Percentiles rank a stretch among this genome's conserved stretches.
Evolutionary conservation across 2,113 vertebrate genomes (phyloP).

Genomic region (Apaloderma vittatum): DNA sequence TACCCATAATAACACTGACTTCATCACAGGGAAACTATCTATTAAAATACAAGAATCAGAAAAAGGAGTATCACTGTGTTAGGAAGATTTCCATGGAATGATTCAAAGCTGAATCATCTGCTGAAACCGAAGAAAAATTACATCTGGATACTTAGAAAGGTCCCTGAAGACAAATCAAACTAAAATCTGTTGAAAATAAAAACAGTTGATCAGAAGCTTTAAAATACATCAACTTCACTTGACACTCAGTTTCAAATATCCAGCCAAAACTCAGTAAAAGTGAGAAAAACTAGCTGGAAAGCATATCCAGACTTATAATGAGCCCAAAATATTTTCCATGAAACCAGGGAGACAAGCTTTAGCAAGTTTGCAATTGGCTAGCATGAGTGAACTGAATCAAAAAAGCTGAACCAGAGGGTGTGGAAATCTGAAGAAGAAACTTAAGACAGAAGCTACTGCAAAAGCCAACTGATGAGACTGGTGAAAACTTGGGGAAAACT

Average conservation of each 20-base stretch:
- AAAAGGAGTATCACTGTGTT: not conserved
- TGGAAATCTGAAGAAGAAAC: not conserved
- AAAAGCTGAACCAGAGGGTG: not conserved
- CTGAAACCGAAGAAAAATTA: conserved; percentile 6
- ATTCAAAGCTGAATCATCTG: conserved; percentile 14
- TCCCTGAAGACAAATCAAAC: conserved; percentile 28
- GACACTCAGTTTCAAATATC: not conserved
- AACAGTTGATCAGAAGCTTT: conserved; percentile 22
- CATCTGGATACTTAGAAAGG: conserved; percentile 21
- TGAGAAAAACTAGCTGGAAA: not conserved
- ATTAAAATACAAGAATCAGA: not conserved
- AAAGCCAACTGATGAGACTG: not conserved
- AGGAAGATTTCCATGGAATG: conserved; percentile 14
- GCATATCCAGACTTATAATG: not conserved
- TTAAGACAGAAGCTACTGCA: not conserved
- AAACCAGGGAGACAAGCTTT: conserved; percentile 47
- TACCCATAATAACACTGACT: not conserved
- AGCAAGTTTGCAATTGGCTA: not conserved
- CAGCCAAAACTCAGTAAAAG: not conserved
- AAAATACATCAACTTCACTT: conserved; percentile 14
- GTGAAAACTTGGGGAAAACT: not conserved
- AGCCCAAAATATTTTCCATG: conserved; percentile 51
- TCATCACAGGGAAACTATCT: not conserved
- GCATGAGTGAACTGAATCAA: not conserved
- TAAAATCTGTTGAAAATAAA: conserved; percentile 29